These are phyloP conservation scores for Nowickia ferox DNA, from an alignment of 2,888 invertebrate species.

Conservation along the genomic window DNA sequence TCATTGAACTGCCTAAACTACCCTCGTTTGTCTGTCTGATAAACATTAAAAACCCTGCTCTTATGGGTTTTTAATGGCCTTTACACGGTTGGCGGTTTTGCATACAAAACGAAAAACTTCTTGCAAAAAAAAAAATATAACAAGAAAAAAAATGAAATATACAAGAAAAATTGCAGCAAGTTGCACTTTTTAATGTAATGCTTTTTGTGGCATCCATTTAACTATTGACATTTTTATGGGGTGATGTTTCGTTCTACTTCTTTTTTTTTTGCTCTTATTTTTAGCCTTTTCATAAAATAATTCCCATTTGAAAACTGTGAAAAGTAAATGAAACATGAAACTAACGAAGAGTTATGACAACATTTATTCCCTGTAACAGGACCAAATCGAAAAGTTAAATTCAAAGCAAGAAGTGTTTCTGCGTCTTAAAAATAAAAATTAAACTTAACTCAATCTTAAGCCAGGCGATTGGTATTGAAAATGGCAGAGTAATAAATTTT, in stretches of 20 bases:
- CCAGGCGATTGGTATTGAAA: neutral
- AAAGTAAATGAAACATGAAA: conserved; percentile 39
- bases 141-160: neutral
- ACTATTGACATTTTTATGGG: conserved; percentile 72
- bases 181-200: conserved; percentile 62
- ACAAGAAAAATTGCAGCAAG: conserved; percentile 49
- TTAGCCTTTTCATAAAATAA: conserved; percentile 2
- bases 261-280: neutral
- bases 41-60: conserved; percentile 39
- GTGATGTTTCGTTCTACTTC: conserved; percentile 67
- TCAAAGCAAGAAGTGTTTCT: neutral
- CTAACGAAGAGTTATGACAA: conserved; percentile 49
- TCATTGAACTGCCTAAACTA: neutral
- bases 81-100: conserved; percentile 70
- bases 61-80: conserved; percentile 71
- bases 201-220: conserved; percentile 60
- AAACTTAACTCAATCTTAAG: neutral
- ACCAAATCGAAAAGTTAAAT: conserved; percentile 18
- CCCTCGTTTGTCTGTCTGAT: conserved; percentile 23
- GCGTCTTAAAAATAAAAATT: neutral
- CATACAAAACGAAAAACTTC: conserved; percentile 14
- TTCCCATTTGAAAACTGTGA: conserved; percentile 11
- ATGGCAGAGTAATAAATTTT: conserved; percentile 27
- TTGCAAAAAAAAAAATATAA: neutral
- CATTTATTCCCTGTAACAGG: conserved; percentile 13